Evolutionary conservation across 2,113 vertebrate genomes (phyloP), one percentile per base, ranked within the genome.

Genomic region (Tyrannus savana): DNA sequence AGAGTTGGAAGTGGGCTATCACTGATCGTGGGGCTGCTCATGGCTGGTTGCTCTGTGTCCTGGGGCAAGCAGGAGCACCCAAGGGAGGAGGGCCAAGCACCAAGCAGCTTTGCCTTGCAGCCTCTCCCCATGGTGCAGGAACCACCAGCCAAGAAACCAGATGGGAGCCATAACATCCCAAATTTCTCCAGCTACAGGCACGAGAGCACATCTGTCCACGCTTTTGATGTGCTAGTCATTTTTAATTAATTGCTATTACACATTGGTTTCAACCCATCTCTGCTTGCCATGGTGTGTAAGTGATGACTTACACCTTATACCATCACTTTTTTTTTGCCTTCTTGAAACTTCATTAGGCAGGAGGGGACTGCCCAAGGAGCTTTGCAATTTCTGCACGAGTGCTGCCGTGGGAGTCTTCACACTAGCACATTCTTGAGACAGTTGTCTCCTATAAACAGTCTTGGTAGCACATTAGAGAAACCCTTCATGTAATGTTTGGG

Each of bases 381-480:
- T 55, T 8, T 67, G 44, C 52, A 78, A 12, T 89, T 95, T 78
- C 72, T 94, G 82, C 79, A 75, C 8, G 56, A 67, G 79, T 94
- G 90, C 83, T 92, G 86, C 75, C 0, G 22, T 96, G 92, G 90
- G 93, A 96, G 72, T 91, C 90, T 95, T 93, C 91, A 91, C 82
- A 84, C 95, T 77, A 66, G 21, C 68, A 80, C 52, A 69, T 96
- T 95, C 93, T 88, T 91, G 67, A 90, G 78, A 74, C 75, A 71
- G 91, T 96, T 94, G 63, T 95, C 85, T 96, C 60, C 79, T 47
- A 74, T 86, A 90, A 94, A 85, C 83, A 96, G 59, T 55, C 79
- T 85, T 94, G 92, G 79, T 96, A 95, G 79, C 85, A 90, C 73
- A 90, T 95, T 93, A 96, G 82, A 91, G 83, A 88, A 94, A 88